Conservation (phyloP, 2,113 vertebrate species). For the Syngnathoides biaculeatus region DNA sequence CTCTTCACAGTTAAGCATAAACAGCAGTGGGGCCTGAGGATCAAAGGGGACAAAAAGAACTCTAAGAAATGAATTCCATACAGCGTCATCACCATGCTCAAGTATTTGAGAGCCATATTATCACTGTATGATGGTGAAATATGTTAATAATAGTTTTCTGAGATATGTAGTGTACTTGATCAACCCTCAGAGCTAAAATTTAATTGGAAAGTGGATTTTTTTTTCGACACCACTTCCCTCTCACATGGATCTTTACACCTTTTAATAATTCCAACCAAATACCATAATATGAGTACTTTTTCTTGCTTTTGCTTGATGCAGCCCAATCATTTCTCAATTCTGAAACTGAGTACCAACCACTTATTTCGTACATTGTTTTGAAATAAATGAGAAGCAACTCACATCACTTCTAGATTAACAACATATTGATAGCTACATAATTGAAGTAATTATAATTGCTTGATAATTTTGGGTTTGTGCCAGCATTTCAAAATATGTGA, state of each 20-base stretch:
- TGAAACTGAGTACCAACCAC: too few relatives aligned
- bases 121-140: neutral
- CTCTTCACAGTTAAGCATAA: neutral
- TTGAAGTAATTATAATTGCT: too few relatives aligned
- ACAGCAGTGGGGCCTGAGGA: neutral
- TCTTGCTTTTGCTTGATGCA: neutral
- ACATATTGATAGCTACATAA: neutral
- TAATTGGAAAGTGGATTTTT: neutral
- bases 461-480: neutral
- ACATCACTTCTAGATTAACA: neutral
- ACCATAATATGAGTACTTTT: neutral
- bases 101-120: neutral
- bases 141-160: neutral
- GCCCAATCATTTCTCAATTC: neutral
- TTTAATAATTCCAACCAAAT: neutral
- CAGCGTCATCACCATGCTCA: neutral
- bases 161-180: neutral
- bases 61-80: neutral
- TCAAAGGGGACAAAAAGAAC: neutral
- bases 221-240: neutral
- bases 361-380: too few relatives aligned
- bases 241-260: neutral
- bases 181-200: neutral
- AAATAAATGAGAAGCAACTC: neutral
- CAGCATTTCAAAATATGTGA: neutral